phyloP scores from a whole-genome alignment of 2,113 vertebrate genomes.

The Spea bombifrons region DNA sequence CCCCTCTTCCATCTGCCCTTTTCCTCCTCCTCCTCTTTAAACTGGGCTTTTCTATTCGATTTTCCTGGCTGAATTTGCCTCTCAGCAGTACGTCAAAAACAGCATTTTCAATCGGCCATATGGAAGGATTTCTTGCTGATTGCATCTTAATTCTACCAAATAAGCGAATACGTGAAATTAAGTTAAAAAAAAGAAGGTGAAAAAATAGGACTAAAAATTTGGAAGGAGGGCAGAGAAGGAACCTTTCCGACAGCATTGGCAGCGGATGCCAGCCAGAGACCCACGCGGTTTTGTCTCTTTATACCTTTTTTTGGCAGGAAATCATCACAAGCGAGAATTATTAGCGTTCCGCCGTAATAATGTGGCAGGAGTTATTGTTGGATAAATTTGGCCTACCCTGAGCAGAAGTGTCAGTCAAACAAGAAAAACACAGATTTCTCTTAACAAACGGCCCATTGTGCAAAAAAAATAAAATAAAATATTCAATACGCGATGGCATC shows the following conservation, averaged over 20 bases:
- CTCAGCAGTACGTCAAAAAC: conserved; percentile 10
- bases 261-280: neutral
- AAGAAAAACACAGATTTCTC: conserved; percentile 1
- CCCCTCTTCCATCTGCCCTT: conserved; percentile 7
- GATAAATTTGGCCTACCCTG: neutral
- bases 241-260: neutral
- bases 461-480: neutral
- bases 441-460: neutral
- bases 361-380: neutral
- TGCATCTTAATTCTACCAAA: conserved; percentile 3
- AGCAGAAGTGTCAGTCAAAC: neutral
- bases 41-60: neutral
- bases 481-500: neutral
- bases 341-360: neutral
- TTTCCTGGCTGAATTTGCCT: conserved; percentile 5
- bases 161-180: neutral
- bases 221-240: neutral
- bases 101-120: conserved; percentile 10
- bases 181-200: neutral
- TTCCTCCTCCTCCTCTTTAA: neutral
- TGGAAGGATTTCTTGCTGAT: conserved; percentile 14
- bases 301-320: neutral
- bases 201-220: neutral
- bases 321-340: neutral
- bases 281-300: neutral